A percentile compares a stretch with the other conserved stretches of the same genome.
Evolutionary conservation across 1,140 invertebrate genomes (phyloP).

Genomic region (Drosophila arawakana): DNA sequence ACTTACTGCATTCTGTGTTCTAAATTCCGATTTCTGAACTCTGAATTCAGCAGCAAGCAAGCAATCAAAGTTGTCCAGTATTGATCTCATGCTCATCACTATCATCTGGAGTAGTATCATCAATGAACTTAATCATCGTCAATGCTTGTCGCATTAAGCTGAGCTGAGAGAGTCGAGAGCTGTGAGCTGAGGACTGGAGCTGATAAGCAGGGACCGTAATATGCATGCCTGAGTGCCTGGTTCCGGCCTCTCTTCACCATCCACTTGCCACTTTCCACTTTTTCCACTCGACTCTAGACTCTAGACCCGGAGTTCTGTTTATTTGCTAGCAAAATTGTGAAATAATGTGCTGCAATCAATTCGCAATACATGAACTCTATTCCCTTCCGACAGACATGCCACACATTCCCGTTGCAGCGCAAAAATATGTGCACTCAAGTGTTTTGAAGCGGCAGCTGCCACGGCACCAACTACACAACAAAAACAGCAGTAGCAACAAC

Average conservation of each 20-base stretch:
- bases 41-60: conserved; percentile 33
- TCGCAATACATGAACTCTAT: conserved; percentile 60
- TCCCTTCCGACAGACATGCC: background rate
- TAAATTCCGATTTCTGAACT: background rate
- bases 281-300: conserved; percentile 22
- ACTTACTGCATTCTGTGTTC: background rate
- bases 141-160: conserved; percentile 59
- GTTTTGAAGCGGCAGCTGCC: conserved; percentile 69
- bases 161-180: conserved; percentile 21
- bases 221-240: conserved; percentile 39
- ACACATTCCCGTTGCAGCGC: background rate
- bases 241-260: background rate
- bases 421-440: conserved; percentile 71
- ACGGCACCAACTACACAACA: conserved; percentile 38
- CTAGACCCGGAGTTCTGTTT: conserved; percentile 54
- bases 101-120: conserved; percentile 11
- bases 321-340: conserved; percentile 79
- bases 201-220: conserved; percentile 54
- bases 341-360: conserved; percentile 81
- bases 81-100: conserved; percentile 7
- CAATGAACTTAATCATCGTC: conserved; percentile 41
- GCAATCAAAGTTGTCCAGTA: conserved; percentile 60
- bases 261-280: too few relatives aligned
- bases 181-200: background rate
- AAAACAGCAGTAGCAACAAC: conserved; percentile 36